Percentiles rank a stretch among this genome's conserved stretches.
Conservation (phyloP, 2,888 invertebrate species). For the Mythimna ferrago region DNA sequence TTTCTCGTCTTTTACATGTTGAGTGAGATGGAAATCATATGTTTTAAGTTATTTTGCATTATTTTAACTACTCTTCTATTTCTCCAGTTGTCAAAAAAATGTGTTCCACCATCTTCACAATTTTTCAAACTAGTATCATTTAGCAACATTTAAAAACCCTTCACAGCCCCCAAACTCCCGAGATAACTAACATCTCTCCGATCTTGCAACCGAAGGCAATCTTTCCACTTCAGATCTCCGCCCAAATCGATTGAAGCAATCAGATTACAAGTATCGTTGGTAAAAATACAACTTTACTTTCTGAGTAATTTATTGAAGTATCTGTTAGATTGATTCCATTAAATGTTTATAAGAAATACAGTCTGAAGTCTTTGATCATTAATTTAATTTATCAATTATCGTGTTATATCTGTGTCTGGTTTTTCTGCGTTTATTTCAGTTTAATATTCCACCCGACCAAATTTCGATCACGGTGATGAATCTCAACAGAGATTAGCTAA, state of each 20-base stretch:
- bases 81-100: too few relatives aligned
- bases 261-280: conserved; percentile 39
- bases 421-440: conserved; percentile 1
- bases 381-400: conserved; percentile 16
- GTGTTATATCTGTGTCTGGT: background rate
- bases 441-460: too few relatives aligned
- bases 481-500: too few relatives aligned
- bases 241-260: conserved; percentile 43
- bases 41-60: background rate
- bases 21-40: conserved; percentile 17
- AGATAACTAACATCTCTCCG: conserved; percentile 26
- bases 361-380: conserved; percentile 14
- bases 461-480: too few relatives aligned
- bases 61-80: too few relatives aligned
- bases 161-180: background rate
- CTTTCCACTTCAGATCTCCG: conserved; percentile 40
- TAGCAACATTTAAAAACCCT: background rate
- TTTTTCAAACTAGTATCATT: conserved; percentile 8
- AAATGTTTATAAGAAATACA: conserved; percentile 24
- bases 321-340: conserved; percentile 30
- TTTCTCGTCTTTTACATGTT: conserved; percentile 25
- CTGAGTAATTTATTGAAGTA: conserved; percentile 39
- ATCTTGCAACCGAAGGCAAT: conserved; percentile 38
- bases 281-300: conserved; percentile 29
- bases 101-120: background rate